These are phyloP conservation scores for Macrophya annulata DNA, from an alignment of 2,888 invertebrate genomes.

Conservation along the genomic window DNA sequence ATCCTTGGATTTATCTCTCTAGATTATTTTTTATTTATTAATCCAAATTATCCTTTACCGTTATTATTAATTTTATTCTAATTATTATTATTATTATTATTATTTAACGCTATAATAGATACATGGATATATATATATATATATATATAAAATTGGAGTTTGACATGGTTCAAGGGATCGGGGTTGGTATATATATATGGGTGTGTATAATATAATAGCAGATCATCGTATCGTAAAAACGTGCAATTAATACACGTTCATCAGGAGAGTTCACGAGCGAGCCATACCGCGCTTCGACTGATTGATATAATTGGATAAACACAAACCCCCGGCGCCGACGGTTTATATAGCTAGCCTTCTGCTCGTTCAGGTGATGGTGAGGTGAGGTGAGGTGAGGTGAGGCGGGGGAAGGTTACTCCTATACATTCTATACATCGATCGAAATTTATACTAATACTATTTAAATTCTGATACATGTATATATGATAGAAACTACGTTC, in stretches of 20 bases:
- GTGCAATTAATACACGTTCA: slow-evolving; percentile 36
- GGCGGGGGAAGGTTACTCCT: not conserved
- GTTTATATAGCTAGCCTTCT: not conserved
- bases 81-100: too few relatives aligned
- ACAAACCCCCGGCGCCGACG: slow-evolving; percentile 17
- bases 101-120: too few relatives aligned
- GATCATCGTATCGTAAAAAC: slow-evolving; percentile 36
- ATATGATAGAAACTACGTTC: not conserved
- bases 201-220: not conserved
- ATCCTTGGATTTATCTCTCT: too few relatives aligned
- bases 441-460: not conserved
- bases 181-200: too few relatives aligned
- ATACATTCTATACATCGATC: slow-evolving; percentile 3
- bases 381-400: not conserved
- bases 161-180: too few relatives aligned
- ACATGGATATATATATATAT: not conserved
- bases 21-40: too few relatives aligned
- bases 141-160: too few relatives aligned
- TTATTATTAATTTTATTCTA: too few relatives aligned
- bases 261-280: slow-evolving; percentile 29
- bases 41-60: too few relatives aligned
- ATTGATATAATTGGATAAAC: slow-evolving; percentile 47
- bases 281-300: slow-evolving; percentile 18
- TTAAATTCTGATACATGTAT: not conserved
- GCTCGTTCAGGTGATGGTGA: too few relatives aligned